phyloP scores from a whole-genome alignment of 1,140 invertebrate species.

The Macrobrachium nipponense region DNA sequence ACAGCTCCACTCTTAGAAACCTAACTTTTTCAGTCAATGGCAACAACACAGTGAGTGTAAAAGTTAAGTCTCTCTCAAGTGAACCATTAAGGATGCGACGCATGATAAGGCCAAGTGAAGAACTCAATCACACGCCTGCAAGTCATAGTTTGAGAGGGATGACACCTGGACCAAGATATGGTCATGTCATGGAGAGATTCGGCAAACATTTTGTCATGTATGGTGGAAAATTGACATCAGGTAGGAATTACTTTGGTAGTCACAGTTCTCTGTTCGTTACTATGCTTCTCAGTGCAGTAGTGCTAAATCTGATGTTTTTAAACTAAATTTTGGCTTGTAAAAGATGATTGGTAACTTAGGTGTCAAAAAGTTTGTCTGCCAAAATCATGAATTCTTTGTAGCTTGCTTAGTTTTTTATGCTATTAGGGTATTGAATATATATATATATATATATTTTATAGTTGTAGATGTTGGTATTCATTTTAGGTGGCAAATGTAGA shows the following conservation, averaged over 20 bases:
- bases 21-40: constrained; percentile 51
- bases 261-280: background rate
- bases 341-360: too few species aligned
- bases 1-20: constrained; percentile 23
- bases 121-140: constrained; percentile 30
- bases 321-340: too few species aligned
- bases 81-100: background rate
- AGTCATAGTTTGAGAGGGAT: constrained; percentile 5
- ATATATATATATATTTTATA: too few species aligned
- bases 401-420: too few species aligned
- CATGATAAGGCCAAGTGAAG: constrained; percentile 39
- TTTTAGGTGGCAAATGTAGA: too few species aligned
- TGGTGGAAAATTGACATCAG: constrained; percentile 86
- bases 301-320: too few species aligned
- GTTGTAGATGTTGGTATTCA: too few species aligned
- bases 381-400: too few species aligned
- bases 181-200: constrained; percentile 79
- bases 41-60: constrained; percentile 62
- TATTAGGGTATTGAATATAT: too few species aligned
- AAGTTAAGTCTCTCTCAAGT: constrained; percentile 21
- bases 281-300: too few species aligned
- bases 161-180: constrained; percentile 78
- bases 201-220: constrained; percentile 84
- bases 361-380: too few species aligned
- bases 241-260: constrained; percentile 72